Evolutionary conservation across 2,888 invertebrate genomes (phyloP).

Genomic region (Clitarchus hookeri): DNA sequence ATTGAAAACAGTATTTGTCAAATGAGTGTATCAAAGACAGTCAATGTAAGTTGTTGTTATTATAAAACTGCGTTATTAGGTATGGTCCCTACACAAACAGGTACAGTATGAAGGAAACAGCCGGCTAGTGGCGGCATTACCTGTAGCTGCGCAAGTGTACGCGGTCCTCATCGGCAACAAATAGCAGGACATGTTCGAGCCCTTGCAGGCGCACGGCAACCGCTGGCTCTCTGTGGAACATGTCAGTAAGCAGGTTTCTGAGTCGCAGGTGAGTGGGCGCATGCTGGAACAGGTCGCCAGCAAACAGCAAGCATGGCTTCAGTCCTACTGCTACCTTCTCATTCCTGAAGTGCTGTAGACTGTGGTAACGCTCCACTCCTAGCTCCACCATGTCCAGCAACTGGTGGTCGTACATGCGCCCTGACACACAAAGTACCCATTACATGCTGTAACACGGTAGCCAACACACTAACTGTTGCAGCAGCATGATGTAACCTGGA

Average conservation of each 20-base stretch:
- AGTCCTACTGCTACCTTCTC: constrained; percentile 78
- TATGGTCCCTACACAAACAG: too few species aligned
- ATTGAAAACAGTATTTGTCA: too few species aligned
- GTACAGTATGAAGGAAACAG: too few species aligned
- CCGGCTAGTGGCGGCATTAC: constrained; percentile 49
- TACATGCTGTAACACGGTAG: background rate
- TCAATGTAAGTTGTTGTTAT: too few species aligned
- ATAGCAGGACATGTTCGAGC: constrained; percentile 89
- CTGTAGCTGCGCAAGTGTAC: constrained; percentile 76
- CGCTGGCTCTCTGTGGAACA: constrained; percentile 85
- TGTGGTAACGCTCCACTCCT: constrained; percentile 81
- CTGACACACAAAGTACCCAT: constrained; percentile 48
- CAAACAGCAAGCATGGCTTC: constrained; percentile 91
- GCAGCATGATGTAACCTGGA: too few species aligned
- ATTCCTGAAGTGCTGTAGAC: constrained; percentile 77
- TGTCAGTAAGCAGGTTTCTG: constrained; percentile 87
- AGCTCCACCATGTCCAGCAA: constrained; percentile 96
- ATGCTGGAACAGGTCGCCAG: constrained; percentile 89
- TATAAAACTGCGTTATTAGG: too few species aligned
- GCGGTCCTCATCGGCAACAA: constrained; percentile 80
- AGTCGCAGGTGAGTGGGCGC: constrained; percentile 79
- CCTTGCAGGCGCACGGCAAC: constrained; percentile 87
- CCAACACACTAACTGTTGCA: too few species aligned
- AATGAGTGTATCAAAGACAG: too few species aligned
- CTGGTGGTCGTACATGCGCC: constrained; percentile 84